Conservation (phyloP, 2,113 vertebrate species). For the Pomatostomus ruficeps region DNA sequence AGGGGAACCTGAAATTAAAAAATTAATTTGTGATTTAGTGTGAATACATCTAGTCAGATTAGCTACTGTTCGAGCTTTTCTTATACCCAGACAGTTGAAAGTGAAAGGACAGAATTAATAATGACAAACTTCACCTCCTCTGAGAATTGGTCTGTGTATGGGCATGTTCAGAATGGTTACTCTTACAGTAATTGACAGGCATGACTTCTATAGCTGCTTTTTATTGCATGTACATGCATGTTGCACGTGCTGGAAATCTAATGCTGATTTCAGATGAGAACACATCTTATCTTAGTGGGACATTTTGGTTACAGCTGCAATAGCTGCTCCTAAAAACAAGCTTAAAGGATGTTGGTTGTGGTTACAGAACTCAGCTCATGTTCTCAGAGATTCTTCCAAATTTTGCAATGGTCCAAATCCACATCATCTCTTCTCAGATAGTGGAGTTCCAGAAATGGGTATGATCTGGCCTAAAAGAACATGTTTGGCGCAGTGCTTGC, state of each 20-base stretch:
- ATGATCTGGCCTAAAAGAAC: constrained; percentile 17
- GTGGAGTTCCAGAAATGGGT: constrained; percentile 9
- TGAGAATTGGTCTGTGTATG: neutral
- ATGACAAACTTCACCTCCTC: neutral
- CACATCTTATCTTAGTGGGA: neutral
- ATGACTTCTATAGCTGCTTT: neutral
- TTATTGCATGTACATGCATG: neutral
- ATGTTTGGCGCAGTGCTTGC: constrained; percentile 7
- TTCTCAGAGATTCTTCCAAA: neutral
- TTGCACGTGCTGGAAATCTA: neutral
- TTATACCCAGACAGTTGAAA: neutral
- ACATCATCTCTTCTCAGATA: constrained; percentile 14
- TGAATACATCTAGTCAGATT: neutral
- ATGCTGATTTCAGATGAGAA: neutral
- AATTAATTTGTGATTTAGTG: neutral
- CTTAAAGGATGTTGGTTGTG: neutral
- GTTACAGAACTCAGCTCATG: neutral
- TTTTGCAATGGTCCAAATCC: constrained; percentile 7
- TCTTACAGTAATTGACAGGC: neutral
- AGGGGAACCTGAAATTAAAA: neutral
- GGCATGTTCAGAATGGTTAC: neutral
- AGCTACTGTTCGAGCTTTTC: neutral
- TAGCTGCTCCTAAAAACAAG: neutral
- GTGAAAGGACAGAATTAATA: neutral
- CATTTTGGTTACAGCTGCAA: neutral